phyloP scores from a whole-genome alignment of 1,140 invertebrate genomes.

The Drosophila rhopaloa region DNA sequence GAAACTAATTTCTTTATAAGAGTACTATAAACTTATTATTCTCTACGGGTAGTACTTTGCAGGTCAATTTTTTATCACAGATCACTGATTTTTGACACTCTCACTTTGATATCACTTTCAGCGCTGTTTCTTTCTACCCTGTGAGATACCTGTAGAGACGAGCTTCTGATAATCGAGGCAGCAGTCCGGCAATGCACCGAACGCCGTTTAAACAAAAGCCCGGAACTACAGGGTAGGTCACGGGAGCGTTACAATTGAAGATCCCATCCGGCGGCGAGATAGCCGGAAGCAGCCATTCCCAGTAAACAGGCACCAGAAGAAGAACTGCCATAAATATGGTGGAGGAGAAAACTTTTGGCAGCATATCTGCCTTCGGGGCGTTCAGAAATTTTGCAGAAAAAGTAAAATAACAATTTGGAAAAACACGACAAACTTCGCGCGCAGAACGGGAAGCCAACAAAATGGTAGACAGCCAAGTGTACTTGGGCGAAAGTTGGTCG shows the following conservation, averaged over 20 bases:
- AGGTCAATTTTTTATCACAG: no score
- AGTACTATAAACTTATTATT: no score
- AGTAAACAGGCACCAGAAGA: constrained; percentile 26
- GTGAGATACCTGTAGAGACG: constrained; percentile 99
- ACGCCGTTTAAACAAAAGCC: constrained; percentile 97
- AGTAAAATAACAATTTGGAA: constrained; percentile 78
- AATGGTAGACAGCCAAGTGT: constrained; percentile 48
- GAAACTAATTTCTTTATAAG: no score
- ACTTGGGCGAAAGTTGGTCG: constrained; percentile 68
- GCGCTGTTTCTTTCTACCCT: constrained; percentile 86
- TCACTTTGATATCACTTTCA: background rate
- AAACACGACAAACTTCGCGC: constrained; percentile 60
- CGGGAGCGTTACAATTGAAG: constrained; percentile 89
- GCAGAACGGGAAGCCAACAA: constrained; percentile 18
- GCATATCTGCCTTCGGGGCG: constrained; percentile 55
- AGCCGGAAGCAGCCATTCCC: constrained; percentile 40
- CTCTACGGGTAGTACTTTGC: no score
- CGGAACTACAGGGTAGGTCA: constrained; percentile 99
- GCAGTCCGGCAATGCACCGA: constrained; percentile 44
- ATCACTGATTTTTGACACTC: background rate
- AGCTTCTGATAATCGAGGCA: constrained; percentile 95
- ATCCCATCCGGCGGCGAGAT: constrained; percentile 17
- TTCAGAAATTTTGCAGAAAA: constrained; percentile 57
- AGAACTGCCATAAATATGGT: constrained; percentile 75
- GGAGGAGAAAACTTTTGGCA: constrained; percentile 55